These are phyloP conservation scores for Clytia hemisphaerica DNA, from an alignment of 30 jellyfish, hydroid and myxozoan species.

Conservation along the genomic window DNA sequence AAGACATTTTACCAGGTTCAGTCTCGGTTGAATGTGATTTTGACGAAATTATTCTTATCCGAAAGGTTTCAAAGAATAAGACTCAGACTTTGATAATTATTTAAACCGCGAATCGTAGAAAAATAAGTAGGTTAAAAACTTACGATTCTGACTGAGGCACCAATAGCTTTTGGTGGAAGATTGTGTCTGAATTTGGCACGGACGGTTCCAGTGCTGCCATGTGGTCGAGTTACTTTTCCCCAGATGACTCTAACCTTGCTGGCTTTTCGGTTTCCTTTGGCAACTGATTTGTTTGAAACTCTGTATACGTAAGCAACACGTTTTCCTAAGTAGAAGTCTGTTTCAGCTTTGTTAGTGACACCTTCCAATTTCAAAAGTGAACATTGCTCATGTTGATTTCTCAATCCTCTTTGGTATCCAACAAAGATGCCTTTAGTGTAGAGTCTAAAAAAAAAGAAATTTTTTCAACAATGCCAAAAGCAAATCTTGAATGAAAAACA, in stretches of 20 bases:
- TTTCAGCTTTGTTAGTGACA: slow-evolving; percentile 45
- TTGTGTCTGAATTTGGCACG: slow-evolving; percentile 87
- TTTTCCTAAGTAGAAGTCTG: slow-evolving; percentile 86
- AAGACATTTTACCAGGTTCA: too few species aligned
- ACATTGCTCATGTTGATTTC: slow-evolving; percentile 83
- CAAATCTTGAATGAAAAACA: too few species aligned
- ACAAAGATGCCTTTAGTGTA: slow-evolving; percentile 77
- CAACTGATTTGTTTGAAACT: slow-evolving; percentile 60
- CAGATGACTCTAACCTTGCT: slow-evolving; percentile 80
- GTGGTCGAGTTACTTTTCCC: slow-evolving; percentile 99
- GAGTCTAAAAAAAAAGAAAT: slow-evolving; percentile 37
- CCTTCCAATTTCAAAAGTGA: slow-evolving; percentile 86
- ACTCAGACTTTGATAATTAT: too few species aligned
- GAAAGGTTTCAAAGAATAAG: too few species aligned
- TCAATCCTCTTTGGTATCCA: slow-evolving; percentile 86
- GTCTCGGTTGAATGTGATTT: too few species aligned
- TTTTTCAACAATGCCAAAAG: too few species aligned
- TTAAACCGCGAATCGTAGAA: too few species aligned
- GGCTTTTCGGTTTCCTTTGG: slow-evolving; percentile 65
- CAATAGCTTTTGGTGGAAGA: slow-evolving; percentile 95
- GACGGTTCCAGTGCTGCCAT: slow-evolving; percentile 87
- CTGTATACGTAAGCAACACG: slow-evolving; percentile 82
- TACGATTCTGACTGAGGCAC: slow-evolving; percentile 92
- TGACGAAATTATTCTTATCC: too few species aligned
- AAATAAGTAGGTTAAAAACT: background rate